Percentiles rank a stretch among this genome's conserved stretches.
Evolutionary conservation across 1,140 invertebrate species (phyloP).

Genomic region (Leptoteleia sp.): DNA sequence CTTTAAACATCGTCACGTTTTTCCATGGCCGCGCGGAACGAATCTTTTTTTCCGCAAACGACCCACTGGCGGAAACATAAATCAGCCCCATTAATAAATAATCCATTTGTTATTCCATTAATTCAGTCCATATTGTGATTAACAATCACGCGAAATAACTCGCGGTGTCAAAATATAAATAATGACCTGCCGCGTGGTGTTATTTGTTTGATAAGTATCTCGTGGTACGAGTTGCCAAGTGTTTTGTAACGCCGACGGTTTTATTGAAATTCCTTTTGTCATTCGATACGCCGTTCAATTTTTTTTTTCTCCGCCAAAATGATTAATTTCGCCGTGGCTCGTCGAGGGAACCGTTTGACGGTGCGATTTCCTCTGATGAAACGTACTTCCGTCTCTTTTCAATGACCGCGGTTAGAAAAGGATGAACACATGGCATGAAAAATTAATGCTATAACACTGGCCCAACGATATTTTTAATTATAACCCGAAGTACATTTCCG

Average conservation of each 20-base stretch:
- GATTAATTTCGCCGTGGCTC: constrained; percentile 34
- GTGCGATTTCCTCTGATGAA: too few relatives aligned
- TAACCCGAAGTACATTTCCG: too few relatives aligned
- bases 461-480: too few relatives aligned
- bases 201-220: constrained; percentile 56
- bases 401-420: too few relatives aligned
- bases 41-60: constrained; percentile 8
- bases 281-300: constrained; percentile 34
- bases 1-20: not conserved
- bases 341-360: not conserved
- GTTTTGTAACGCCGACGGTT: constrained; percentile 47
- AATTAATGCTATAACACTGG: too few relatives aligned
- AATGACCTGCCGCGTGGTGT: constrained; percentile 20
- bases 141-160: constrained; percentile 52
- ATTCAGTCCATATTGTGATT: constrained; percentile 32
- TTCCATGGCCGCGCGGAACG: not conserved
- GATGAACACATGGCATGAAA: too few relatives aligned
- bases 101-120: constrained; percentile 43
- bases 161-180: constrained; percentile 57
- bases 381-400: too few relatives aligned
- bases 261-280: constrained; percentile 60
- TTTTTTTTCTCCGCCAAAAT: constrained; percentile 38
- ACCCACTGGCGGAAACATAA: constrained; percentile 35
- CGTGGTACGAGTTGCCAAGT: constrained; percentile 24
- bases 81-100: constrained; percentile 19